Evolutionary conservation across 2,113 vertebrate species (phyloP).

Genomic region (Xyliphius kryptos): DNA sequence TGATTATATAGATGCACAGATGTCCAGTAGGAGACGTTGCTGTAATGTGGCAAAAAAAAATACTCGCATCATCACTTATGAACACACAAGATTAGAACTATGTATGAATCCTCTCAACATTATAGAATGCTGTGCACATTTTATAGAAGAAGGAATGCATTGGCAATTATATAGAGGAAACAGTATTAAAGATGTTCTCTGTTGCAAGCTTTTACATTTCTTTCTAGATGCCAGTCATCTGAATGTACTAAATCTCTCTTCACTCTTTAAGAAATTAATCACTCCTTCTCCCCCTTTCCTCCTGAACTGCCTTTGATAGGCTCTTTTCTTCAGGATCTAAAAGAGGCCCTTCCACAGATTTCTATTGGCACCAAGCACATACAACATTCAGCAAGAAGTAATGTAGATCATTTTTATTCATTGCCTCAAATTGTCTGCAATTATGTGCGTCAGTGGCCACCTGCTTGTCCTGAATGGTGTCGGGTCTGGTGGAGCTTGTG

Average conservation of each 20-base stretch:
- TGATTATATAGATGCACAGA: no score
- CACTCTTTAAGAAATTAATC: conserved; percentile 77
- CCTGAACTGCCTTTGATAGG: conserved; percentile 87
- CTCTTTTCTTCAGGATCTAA: conserved; percentile 98
- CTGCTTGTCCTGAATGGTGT: conserved; percentile 99
- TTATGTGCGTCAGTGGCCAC: conserved; percentile 99
- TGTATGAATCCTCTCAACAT: no score
- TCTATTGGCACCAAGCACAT: conserved; percentile 93
- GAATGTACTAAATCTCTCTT: conserved; percentile 53
- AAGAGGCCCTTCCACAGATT: conserved; percentile 98
- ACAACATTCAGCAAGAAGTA: conserved; percentile 99
- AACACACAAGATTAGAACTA: no score
- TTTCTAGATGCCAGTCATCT: conserved; percentile 42
- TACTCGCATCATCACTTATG: no score
- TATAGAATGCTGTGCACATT: no score
- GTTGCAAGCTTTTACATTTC: conserved; percentile 34
- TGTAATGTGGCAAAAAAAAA: no score
- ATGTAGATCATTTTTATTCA: conserved; percentile 99
- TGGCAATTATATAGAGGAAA: conserved; percentile 44
- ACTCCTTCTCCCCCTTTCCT: conserved; percentile 77
- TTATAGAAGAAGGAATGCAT: no score
- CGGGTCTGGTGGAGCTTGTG: conserved; percentile 75
- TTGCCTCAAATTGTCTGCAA: conserved; percentile 99
- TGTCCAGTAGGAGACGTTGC: no score
- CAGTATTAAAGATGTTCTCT: conserved; percentile 43